Base-by-base conservation (phyloP, 2,797 vertebrate species). In the Helostoma temminkii region DNA sequence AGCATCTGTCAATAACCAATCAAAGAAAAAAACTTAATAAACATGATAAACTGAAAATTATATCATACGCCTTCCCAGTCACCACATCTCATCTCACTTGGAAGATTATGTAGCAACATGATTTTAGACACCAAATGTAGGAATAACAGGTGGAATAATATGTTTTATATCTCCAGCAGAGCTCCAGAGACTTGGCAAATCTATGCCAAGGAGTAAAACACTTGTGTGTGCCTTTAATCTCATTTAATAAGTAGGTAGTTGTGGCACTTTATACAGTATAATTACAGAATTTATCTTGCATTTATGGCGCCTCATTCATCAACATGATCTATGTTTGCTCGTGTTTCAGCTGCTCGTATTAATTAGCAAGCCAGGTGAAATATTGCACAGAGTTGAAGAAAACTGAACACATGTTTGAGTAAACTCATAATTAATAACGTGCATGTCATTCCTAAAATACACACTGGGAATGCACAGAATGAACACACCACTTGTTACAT, bases 381-480 rank as follows among this genome's bases (percentile, higher is more conserved):
- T 50, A 61, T 72, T 85, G 76, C 19, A 24, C 18, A 60, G 62
- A 74, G 68, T 28, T 39, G 36, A 74, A 76, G 49, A 55, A 66
- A 77, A 45, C 66, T 75, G 64, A 75, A 71, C 54, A 55, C 63
- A 69, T 45, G 66, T 71, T 76, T 47, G 82, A 80, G 81, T 56
- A 72, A 74, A 81, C 39, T 62, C 28, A 41, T 45, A 63, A 76
- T 83, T 68, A 76, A 85, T 78, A 50, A 59, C 41, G 61, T 73
- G 57, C 50, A 47, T 78, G 66, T 74, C 61, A 52, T 66, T 22
- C 43, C 48, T 63, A 71, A 64, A 59, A 68, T 50, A 66, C 70
- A 68, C 46, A 22, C 28, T 6, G 36, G 34, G 42, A 47, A 43
- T 60, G 48, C 14, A 9, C 52, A 52, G 46, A 66, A 59, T n/a